Percentiles rank a stretch among this genome's conserved stretches.
Evolutionary conservation across 2,888 invertebrate species (phyloP).

Genomic region (Acrocyrtus sp.): DNA sequence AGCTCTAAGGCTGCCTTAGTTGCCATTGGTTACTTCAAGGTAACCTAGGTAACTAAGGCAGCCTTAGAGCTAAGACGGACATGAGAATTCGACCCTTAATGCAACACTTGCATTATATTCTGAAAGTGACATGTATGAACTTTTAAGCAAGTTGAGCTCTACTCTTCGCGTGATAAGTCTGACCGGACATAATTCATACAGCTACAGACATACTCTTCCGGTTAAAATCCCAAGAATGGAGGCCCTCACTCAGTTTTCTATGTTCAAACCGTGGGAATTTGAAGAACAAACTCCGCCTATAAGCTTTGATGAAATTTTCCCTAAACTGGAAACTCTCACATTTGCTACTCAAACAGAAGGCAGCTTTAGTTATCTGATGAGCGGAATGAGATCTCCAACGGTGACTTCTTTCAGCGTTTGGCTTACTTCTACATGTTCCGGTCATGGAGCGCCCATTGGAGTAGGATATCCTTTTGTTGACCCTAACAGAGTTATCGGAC

Average conservation of each 20-base stretch:
- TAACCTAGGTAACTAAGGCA: no score
- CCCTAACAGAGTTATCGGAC: no score
- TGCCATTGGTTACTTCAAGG: no score
- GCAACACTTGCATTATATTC: conserved; percentile 33
- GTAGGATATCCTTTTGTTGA: no score
- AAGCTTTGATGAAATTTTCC: conserved; percentile 35
- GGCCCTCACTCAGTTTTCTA: conserved; percentile 23
- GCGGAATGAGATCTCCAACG: conserved; percentile 26
- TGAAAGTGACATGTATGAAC: conserved; percentile 27
- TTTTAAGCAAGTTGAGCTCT: conserved; percentile 26
- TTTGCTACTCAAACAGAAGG: conserved; percentile 42
- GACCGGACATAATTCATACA: conserved; percentile 16
- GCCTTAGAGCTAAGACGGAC: no score
- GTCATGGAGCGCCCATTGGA: no score
- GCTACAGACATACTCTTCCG: conserved; percentile 17
- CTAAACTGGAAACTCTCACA: conserved; percentile 9
- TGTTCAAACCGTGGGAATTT: conserved; percentile 41
- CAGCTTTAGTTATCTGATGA: conserved; percentile 40
- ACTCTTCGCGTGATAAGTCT: conserved; percentile 17
- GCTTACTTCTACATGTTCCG: conserved; percentile 30
- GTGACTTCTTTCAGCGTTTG: conserved; percentile 31
- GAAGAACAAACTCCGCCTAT: conserved; percentile 21
- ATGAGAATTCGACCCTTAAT: no score
- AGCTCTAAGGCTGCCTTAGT: no score
- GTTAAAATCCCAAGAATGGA: conserved; percentile 29